Conservation (phyloP, 2,113 vertebrate genomes). For the Cricetomys ansorgei region DNA sequence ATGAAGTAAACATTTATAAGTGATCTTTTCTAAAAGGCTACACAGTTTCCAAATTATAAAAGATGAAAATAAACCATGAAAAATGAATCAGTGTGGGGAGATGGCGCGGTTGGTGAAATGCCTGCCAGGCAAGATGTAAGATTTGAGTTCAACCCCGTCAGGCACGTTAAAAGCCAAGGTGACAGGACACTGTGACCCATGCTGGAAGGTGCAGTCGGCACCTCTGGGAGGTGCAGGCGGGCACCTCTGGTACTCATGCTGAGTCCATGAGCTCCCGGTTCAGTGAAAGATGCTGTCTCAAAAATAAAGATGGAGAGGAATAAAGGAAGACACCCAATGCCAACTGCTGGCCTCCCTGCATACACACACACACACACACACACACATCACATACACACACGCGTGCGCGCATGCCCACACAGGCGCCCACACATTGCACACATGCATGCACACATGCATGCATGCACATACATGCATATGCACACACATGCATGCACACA, state of each 20-base stretch:
- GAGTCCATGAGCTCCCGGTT: neutral
- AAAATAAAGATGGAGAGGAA: neutral
- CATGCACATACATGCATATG: neutral
- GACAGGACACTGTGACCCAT: neutral
- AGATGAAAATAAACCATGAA: slow-evolving; percentile 7
- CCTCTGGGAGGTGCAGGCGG: neutral
- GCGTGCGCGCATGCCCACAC: no score
- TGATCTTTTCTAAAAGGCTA: neutral
- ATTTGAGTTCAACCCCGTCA: neutral
- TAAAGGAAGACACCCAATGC: neutral
- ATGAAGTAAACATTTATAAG: neutral
- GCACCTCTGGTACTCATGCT: neutral
- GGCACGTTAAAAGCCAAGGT: neutral
- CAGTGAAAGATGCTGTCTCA: neutral
- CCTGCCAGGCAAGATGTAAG: neutral
- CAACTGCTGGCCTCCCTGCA: neutral
- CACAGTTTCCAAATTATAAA: neutral
- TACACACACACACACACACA: neutral
- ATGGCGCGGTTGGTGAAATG: no score
- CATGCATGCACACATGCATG: neutral
- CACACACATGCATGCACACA: neutral
- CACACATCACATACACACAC: neutral
- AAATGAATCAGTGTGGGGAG: neutral
- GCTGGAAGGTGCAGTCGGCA: neutral
- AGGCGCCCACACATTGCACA: neutral